Base-by-base conservation (phyloP, 2,797 vertebrate genomes). In the Yasuhikotakia modesta region DNA sequence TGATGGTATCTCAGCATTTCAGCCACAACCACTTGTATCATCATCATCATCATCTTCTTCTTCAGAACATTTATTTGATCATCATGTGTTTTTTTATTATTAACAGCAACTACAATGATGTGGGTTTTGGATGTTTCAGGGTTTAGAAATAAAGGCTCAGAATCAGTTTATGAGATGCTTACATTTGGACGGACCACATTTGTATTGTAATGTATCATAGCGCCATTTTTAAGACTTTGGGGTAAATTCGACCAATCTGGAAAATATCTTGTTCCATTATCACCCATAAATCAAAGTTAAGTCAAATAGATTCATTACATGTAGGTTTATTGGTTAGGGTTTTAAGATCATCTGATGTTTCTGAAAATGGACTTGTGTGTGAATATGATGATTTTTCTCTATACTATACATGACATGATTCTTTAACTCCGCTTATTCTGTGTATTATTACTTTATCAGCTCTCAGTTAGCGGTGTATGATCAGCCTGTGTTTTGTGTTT, bases 401-500 rank as follows among this genome's bases (percentile, higher is more conserved):
- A n/a, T n/a, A 6, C 10, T 39, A 1, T 8, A 39, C 7, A 8
- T 39, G 35, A 39, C 7, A 8, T 39, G 5, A 39, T 39, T 39
- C 7, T 39, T 53, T 21, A 53, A 53, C 19, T 21, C 52, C 10
- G 10, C 10, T 1, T 11, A 55, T 55, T 55, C 3, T 39, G 6
- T 8, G n/a, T 11, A 0, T 35, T 3, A 57, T 43, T 43, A 35
- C 69, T 60, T 22, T 24, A 24, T 60, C 65, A n/a, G n/a, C n/a
- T n/a, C n/a, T n/a, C n/a, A n/a, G n/a, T 76, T 45, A 22, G 1
- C 53, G 17, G 65, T 21, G 3, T 21, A 27, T 22, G 32, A 69
- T 69, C 24, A 60, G 27, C 65, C 65, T 22, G 43, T 46, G 74
- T 76, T 68, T 68, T 48, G 43, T 19, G 22, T 22, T 50, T 69